These are phyloP conservation scores for Linyphia triangularis DNA, from an alignment of 2,888 invertebrate genomes.

Conservation along the genomic window DNA sequence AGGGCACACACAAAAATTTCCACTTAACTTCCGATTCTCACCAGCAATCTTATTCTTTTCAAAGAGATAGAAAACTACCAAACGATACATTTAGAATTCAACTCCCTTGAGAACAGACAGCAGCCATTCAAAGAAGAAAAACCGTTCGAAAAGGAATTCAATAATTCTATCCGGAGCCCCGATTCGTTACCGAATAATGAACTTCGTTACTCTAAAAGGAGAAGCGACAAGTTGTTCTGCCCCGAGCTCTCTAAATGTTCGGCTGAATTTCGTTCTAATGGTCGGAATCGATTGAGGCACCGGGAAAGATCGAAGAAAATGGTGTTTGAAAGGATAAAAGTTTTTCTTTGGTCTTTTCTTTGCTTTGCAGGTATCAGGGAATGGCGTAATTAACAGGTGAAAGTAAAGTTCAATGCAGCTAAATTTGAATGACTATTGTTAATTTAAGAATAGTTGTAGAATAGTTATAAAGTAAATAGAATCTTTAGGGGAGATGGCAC, in stretches of 20 bases:
- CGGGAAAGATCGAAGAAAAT: conserved; percentile 8
- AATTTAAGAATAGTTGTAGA: no score
- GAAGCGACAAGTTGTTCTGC: conserved; percentile 61
- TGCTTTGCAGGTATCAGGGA: no score
- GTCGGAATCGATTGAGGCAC: conserved; percentile 24
- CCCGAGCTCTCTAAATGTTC: conserved; percentile 1
- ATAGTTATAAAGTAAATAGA: no score
- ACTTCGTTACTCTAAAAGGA: conserved; percentile 45
- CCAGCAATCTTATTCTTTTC: no score
- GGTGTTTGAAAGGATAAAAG: not conserved
- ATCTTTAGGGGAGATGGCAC: no score
- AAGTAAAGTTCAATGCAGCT: no score
- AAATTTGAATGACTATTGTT: no score
- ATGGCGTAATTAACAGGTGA: no score
- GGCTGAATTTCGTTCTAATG: conserved; percentile 54
- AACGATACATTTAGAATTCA: not conserved
- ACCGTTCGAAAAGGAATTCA: conserved; percentile 55
- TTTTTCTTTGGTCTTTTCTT: not conserved
- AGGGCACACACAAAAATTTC: no score
- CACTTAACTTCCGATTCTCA: no score
- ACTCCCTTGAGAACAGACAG: not conserved
- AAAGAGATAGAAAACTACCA: no score
- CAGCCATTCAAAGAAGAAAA: conserved; percentile 4
- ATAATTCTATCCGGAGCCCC: conserved; percentile 51
- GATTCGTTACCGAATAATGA: conserved; percentile 68